phyloP scores from a whole-genome alignment of 1,140 invertebrate genomes.

The Hyles euphorbiae region DNA sequence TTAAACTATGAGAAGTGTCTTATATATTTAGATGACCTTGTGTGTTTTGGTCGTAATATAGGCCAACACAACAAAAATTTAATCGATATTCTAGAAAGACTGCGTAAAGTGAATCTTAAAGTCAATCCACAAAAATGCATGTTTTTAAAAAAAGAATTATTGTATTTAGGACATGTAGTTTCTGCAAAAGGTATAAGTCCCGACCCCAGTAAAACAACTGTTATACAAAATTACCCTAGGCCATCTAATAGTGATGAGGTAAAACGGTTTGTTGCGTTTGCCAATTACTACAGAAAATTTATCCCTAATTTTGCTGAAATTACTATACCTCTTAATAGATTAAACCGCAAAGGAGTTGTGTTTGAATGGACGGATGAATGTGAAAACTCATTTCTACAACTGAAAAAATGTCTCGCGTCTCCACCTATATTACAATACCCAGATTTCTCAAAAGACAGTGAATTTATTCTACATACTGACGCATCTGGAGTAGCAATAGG shows the following conservation, averaged over 20 bases:
- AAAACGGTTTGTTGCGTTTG: too few species aligned
- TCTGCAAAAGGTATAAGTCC: neutral
- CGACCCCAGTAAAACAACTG: neutral
- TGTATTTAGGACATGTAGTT: neutral
- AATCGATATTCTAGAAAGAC: neutral
- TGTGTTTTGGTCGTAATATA: constrained; percentile 4
- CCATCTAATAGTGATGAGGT: neutral
- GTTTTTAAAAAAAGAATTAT: neutral
- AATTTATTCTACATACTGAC: too few species aligned
- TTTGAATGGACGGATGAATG: too few species aligned
- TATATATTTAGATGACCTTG: constrained; percentile 6
- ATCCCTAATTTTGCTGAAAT: neutral
- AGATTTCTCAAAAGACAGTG: too few species aligned
- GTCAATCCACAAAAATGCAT: neutral
- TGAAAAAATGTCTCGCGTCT: too few species aligned
- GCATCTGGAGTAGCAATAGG: too few species aligned
- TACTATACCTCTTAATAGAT: neutral
- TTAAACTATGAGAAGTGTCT: too few species aligned
- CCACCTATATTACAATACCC: too few species aligned
- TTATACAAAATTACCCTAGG: neutral
- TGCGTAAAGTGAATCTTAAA: neutral
- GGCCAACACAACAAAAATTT: neutral
- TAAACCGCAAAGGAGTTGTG: neutral
- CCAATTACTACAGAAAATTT: neutral
- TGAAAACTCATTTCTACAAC: too few species aligned